Evolutionary conservation across 2,888 invertebrate species (phyloP).

Genomic region (Brenthis hecate): DNA sequence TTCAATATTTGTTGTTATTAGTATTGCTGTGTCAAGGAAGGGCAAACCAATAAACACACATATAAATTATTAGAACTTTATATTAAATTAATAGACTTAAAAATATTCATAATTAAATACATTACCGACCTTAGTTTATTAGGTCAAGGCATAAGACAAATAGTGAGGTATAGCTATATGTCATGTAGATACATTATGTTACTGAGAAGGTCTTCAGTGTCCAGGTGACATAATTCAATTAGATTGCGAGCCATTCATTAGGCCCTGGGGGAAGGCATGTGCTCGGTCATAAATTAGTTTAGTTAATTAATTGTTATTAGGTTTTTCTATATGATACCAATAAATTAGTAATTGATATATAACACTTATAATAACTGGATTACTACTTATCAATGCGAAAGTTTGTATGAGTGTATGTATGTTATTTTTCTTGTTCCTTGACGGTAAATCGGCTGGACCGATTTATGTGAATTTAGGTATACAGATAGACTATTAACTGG

Average conservation of each 20-base stretch:
- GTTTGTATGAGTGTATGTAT: too few relatives aligned
- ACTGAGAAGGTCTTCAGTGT: slow-evolving; percentile 22
- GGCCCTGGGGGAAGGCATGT: slow-evolving; percentile 31
- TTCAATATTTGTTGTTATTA: too few relatives aligned
- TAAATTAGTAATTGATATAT: neutral
- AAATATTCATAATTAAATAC: neutral
- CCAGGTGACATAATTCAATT: slow-evolving; percentile 47
- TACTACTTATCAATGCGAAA: too few relatives aligned
- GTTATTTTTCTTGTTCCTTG: too few relatives aligned
- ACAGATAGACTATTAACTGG: too few relatives aligned
- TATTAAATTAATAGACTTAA: too few relatives aligned
- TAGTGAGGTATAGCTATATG: slow-evolving; percentile 1
- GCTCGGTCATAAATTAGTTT: slow-evolving; percentile 20
- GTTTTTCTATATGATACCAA: slow-evolving; percentile 6
- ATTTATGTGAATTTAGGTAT: too few relatives aligned
- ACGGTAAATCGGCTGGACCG: too few relatives aligned
- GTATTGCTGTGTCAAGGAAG: too few relatives aligned
- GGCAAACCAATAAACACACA: too few relatives aligned
- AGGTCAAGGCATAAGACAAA: slow-evolving; percentile 13
- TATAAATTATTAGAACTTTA: too few relatives aligned
- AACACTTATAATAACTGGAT: too few relatives aligned
- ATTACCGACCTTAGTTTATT: slow-evolving; percentile 7
- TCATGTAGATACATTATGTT: slow-evolving; percentile 15
- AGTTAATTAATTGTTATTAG: slow-evolving; percentile 7
- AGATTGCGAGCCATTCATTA: slow-evolving; percentile 45